These are phyloP conservation scores for Drosophila engyochracea DNA, from an alignment of 2,888 invertebrate genomes.

Conservation along the genomic window DNA sequence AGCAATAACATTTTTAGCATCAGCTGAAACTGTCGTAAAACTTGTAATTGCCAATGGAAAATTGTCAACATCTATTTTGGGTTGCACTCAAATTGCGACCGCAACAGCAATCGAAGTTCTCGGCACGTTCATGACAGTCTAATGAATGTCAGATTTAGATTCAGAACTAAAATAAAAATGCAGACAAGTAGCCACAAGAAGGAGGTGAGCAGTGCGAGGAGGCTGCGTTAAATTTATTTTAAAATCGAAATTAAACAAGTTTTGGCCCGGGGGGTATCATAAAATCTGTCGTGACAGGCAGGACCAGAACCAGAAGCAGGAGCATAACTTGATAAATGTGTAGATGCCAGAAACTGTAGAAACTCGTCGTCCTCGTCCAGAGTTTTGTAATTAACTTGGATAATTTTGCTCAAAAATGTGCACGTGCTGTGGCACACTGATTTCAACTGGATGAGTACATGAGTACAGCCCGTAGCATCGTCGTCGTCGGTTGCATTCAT, in stretches of 20 bases:
- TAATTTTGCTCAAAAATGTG: conserved; percentile 72
- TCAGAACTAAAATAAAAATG: conserved; percentile 17
- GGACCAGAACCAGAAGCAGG: conserved; percentile 1
- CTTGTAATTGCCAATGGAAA: conserved; percentile 45
- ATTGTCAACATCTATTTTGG: conserved; percentile 56
- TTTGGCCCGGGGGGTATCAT: conserved; percentile 34
- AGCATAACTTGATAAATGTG: neutral
- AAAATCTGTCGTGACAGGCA: conserved; percentile 36
- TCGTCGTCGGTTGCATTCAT: conserved; percentile 26
- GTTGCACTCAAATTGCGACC: conserved; percentile 17
- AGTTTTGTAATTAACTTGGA: conserved; percentile 75
- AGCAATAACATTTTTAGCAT: conserved; percentile 3
- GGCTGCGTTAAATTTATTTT: conserved; percentile 52
- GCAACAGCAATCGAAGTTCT: conserved; percentile 50
- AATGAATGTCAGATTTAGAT: conserved; percentile 60
- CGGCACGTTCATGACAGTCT: conserved; percentile 63
- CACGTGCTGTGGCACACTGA: conserved; percentile 62
- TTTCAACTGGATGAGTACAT: conserved; percentile 10
- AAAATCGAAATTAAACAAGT: conserved; percentile 72
- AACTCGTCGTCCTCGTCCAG: conserved; percentile 46
- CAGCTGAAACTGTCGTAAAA: conserved; percentile 29
- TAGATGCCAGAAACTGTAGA: neutral
- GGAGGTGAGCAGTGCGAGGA: neutral
- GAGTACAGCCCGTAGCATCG: conserved; percentile 1
- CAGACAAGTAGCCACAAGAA: conserved; percentile 22